Base-by-base conservation (phyloP, 2,888 invertebrate species). In the Sepiola atlantica region DNA sequence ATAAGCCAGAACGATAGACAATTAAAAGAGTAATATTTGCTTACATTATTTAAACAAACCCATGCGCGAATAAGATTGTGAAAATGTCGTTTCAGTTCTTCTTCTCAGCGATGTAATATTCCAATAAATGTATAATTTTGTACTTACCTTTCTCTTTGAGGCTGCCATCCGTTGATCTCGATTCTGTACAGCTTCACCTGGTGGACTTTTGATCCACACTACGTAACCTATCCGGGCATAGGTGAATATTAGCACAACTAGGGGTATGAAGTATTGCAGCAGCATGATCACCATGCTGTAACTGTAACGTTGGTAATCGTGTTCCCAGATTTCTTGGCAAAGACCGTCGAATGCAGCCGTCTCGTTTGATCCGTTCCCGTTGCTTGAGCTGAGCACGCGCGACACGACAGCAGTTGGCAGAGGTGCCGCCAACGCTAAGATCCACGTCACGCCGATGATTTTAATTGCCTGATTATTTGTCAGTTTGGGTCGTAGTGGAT, bases 191-290 rank as follows among this genome's bases (percentile, higher is more conserved):
- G 99, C 99, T 97, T 99, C 99, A 0, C 99, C 99, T 0, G 99
- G 99, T 18, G 98, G 98, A 90, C 98, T 98, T 95, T 98, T 98
- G 45, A 98, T 98, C 98, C 99, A 99, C 92, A 99, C 98, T 28
- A 98, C 98, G 94, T 98, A 98, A 0, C 98, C 99, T 95, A 99
- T 99, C 95, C 98, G 98, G 2, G 98, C 98, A 97, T 99, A 99
- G 0, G 99, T 99, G 97, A 98, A 98, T 94, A 99, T 98, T 32
- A 99, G 98, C 91, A 98, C 98, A 54, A 98, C 97, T 95, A 99
- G 98, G 0, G 99, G 99, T 95, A 99, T 98, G 95, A 98, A 98
- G 97, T 99, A 99, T 97, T 99, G 99, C 94, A 99, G 98, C 91
- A 98, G 98, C 97, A 99, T 98, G 95, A 99, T 97, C 0, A 98